These are phyloP conservation scores for Himalopsyche kuldschensis DNA, from an alignment of 2,888 invertebrate genomes.

Conservation along the genomic window DNA sequence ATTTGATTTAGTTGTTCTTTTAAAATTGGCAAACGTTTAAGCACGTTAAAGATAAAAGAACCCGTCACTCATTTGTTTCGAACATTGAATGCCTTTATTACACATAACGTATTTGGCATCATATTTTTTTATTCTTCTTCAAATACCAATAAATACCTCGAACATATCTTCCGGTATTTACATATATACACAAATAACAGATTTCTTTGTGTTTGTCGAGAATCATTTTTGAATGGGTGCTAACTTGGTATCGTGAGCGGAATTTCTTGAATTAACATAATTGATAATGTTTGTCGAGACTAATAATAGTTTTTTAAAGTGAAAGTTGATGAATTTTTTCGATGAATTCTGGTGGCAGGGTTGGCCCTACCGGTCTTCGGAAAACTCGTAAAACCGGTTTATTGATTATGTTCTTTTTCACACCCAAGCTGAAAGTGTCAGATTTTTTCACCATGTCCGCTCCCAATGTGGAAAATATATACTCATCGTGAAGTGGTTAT, in stretches of 20 bases:
- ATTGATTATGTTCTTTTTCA: too few relatives aligned
- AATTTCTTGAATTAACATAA: neutral
- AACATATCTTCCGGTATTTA: neutral
- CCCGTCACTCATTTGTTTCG: too few relatives aligned
- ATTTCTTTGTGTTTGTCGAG: neutral
- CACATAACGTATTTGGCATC: neutral
- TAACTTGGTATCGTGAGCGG: neutral
- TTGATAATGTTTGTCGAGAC: neutral
- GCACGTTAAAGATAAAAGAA: too few relatives aligned
- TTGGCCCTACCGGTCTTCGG: too few relatives aligned
- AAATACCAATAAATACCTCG: neutral
- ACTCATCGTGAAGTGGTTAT: too few relatives aligned
- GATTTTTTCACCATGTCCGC: too few relatives aligned
- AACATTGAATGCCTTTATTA: too few relatives aligned
- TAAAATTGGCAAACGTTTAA: too few relatives aligned
- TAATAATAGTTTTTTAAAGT: neutral
- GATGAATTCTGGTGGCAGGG: neutral
- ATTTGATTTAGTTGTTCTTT: too few relatives aligned
- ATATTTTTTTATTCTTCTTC: neutral
- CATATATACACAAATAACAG: neutral
- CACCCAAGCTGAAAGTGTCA: too few relatives aligned
- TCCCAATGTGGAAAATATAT: too few relatives aligned
- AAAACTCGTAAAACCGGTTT: too few relatives aligned
- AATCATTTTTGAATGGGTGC: neutral
- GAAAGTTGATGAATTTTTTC: neutral